Evolutionary conservation across 2,113 vertebrate species (phyloP), one percentile per base, ranked within the genome.

Genomic region (Dasyornis broadbenti): DNA sequence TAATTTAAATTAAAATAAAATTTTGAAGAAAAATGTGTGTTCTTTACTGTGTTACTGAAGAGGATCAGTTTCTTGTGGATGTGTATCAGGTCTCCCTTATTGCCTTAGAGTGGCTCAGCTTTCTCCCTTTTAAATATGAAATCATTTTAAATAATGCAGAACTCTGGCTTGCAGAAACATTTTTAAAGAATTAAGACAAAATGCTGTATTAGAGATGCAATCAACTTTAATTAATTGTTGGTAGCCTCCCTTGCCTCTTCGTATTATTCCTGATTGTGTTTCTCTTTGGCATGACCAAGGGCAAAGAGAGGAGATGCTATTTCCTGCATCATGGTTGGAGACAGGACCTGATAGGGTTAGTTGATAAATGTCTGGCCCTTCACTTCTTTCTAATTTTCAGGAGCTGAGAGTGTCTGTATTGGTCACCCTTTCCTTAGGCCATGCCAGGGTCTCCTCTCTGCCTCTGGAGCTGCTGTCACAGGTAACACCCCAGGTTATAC

Each of bases 1-100:
- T 98, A 97, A 98, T 97, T 98, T 98, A 98, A 98, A 98, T 96
- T 97, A 97, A 98, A 98, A 98, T 98, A 98, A 98, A 97, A 98
- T 98, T 99, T 99, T 98, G 98, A 98, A 98, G 98, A 98, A 98
- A 98, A 96, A 54, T 4, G 31, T 60, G 95, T 96, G 60, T 45
- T 52, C 57, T 83, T 96, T 88, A 45, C 40, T 95, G 53, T 92
- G 64, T 96, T 76, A 42, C 54, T 71, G 57, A 60, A 59, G 79
- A 86, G 19, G 15, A 27, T 33, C 64, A 49, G 11, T 30, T 76
- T 76, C 45, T 37, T 24, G 18, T 95, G 72, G 23, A 28, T 44
- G 11, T 42, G 30, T 63, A 6, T 50, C 75, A 37, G 33, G 39
- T 68, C 28, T 40, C 60, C 24, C 19, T 89, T 49, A 2, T 22